Evolutionary conservation across 2,797 vertebrate species (phyloP).

Genomic region (Lindbergichthys nudifrons): DNA sequence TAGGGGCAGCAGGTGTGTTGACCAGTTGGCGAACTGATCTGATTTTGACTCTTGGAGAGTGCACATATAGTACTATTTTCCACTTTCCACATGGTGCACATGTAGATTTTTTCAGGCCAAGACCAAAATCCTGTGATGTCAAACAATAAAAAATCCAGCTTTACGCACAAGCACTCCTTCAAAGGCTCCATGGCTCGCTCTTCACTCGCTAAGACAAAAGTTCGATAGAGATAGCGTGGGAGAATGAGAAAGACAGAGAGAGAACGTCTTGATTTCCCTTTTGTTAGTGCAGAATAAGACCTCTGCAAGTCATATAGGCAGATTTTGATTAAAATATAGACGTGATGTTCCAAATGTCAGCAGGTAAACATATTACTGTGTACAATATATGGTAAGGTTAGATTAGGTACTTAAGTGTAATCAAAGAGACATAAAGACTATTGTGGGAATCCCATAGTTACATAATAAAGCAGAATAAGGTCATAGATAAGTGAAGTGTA

Average conservation of each 20-base stretch:
- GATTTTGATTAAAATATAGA: constrained; percentile 4
- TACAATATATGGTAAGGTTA: background rate
- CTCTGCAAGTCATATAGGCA: background rate
- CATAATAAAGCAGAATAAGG: background rate
- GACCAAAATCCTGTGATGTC: constrained; percentile 40
- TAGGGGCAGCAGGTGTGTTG: constrained; percentile 1
- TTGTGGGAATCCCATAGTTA: background rate
- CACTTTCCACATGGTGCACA: constrained; percentile 19
- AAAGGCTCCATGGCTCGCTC: constrained; percentile 44
- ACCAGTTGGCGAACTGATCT: background rate
- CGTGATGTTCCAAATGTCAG: background rate
- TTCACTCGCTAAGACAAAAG: constrained; percentile 49
- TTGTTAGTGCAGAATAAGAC: background rate
- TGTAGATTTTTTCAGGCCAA: constrained; percentile 60
- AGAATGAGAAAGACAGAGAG: constrained; percentile 44
- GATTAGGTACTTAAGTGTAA: background rate
- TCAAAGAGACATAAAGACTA: background rate
- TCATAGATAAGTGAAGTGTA: constrained; percentile 8
- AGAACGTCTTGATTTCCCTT: constrained; percentile 45
- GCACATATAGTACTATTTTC: background rate
- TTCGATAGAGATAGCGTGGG: constrained; percentile 53
- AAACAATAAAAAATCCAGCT: constrained; percentile 32
- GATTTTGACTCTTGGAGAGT: background rate
- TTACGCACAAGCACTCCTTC: constrained; percentile 40
- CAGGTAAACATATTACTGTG: background rate